A percentile compares a stretch with the other conserved stretches of the same genome.
Evolutionary conservation across 2,113 vertebrate species (phyloP).

Genomic region (Gyps fulvus): DNA sequence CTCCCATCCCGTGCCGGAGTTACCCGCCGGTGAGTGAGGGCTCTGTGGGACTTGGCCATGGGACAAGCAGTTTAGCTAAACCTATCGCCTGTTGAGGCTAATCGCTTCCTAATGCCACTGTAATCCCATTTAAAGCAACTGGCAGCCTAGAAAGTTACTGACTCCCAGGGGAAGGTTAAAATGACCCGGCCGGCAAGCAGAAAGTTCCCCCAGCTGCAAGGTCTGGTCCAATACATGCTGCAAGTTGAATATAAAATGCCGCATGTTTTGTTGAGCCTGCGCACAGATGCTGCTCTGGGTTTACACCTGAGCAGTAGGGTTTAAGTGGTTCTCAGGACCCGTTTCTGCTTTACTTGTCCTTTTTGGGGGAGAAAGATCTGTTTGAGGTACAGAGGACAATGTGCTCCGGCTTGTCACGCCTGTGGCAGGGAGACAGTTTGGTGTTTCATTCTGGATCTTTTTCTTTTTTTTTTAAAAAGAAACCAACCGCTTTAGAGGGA

Average conservation of each 20-base stretch:
- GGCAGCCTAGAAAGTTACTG: slow-evolving; percentile 21
- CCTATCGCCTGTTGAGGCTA: not conserved
- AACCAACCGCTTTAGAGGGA: not conserved
- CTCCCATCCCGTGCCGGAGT: rapidly evolving
- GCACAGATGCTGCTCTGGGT: not conserved
- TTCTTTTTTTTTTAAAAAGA: not conserved
- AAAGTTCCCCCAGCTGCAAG: not conserved
- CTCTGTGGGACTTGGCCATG: not conserved
- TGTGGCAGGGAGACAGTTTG: not conserved
- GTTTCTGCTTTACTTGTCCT: not conserved
- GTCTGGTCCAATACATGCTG: rapidly evolving
- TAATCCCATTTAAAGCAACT: slow-evolving; percentile 62
- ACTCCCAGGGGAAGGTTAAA: not conserved
- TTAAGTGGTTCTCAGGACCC: not conserved
- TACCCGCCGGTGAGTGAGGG: not conserved
- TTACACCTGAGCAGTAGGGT: not conserved
- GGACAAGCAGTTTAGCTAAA: not conserved
- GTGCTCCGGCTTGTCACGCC: rapidly evolving
- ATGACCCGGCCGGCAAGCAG: not conserved
- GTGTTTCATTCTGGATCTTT: not conserved
- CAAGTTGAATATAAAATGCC: not conserved
- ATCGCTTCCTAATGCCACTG: slow-evolving; percentile 26
- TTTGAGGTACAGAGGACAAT: not conserved
- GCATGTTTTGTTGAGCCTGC: not conserved
- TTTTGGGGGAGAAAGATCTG: not conserved